A percentile compares a stretch with the other conserved stretches of the same genome.
These are phyloP conservation scores for Silurus lanzhouensis DNA, from an alignment of 2,797 vertebrate species.

Conservation along the genomic window DNA sequence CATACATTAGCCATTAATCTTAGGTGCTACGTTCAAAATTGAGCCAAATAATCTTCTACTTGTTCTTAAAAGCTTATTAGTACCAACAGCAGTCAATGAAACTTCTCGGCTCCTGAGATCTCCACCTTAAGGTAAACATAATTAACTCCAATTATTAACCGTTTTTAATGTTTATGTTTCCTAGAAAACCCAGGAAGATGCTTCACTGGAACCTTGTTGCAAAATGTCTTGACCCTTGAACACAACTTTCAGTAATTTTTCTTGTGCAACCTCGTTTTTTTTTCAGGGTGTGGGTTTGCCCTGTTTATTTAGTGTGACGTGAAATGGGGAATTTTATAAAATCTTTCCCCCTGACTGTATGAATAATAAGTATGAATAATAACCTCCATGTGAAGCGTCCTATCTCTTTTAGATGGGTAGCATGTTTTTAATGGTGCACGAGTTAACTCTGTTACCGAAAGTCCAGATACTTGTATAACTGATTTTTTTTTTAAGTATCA, in stretches of 20 bases:
- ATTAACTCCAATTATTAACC: neutral
- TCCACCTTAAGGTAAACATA: constrained; percentile 5
- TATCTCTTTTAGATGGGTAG: neutral
- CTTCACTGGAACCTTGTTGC: neutral
- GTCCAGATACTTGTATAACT: constrained; percentile 57
- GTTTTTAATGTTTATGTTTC: constrained; percentile 3
- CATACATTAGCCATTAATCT: neutral
- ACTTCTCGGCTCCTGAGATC: neutral
- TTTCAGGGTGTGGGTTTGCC: neutral
- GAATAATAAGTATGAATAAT: neutral
- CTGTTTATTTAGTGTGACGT: constrained; percentile 1
- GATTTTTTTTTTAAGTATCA: constrained; percentile 55
- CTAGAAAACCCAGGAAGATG: neutral
- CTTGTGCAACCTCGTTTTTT: neutral
- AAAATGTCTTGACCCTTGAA: neutral
- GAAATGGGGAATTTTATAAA: neutral
- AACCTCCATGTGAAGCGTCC: neutral
- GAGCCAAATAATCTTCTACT: neutral
- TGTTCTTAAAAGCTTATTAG: neutral
- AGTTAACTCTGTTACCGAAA: constrained; percentile 23
- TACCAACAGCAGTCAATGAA: neutral
- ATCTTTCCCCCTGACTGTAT: neutral
- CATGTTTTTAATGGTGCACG: neutral
- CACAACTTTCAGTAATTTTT: neutral
- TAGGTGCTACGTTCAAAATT: neutral